These are phyloP conservation scores for Piliocolobus tephrosceles DNA, from an alignment of 2,113 vertebrate species.

Conservation along the genomic window DNA sequence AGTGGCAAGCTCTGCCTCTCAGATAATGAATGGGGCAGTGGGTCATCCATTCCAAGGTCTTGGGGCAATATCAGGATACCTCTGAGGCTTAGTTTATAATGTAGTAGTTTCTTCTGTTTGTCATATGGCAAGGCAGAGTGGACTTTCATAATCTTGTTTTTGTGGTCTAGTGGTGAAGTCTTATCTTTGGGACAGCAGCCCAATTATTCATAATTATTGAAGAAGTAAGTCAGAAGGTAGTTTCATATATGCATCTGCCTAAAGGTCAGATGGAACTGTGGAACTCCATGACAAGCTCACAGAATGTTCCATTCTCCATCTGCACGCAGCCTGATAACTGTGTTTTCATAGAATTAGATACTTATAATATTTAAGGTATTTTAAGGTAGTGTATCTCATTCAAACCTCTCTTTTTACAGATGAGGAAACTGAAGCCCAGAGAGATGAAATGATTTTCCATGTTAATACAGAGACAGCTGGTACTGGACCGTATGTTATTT, in stretches of 20 bases:
- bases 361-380: neutral
- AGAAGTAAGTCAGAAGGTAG: neutral
- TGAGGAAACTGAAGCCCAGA: neutral
- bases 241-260: neutral
- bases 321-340: neutral
- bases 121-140: neutral
- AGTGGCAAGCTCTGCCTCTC: neutral
- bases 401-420: neutral
- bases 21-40: neutral
- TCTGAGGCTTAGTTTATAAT: neutral
- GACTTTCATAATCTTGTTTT: constrained; percentile 9
- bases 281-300: neutral
- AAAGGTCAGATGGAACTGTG: neutral
- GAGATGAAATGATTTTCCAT: neutral
- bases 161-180: neutral
- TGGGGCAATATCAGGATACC: neutral
- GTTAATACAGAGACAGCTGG: neutral
- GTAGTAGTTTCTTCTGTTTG: neutral
- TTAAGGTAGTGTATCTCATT: neutral
- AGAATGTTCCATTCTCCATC: neutral
- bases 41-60: neutral
- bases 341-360: neutral
- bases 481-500: neutral
- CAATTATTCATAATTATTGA: neutral
- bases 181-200: neutral